Conservation (phyloP, 2,888 invertebrate species). For the Timema podura region DNA sequence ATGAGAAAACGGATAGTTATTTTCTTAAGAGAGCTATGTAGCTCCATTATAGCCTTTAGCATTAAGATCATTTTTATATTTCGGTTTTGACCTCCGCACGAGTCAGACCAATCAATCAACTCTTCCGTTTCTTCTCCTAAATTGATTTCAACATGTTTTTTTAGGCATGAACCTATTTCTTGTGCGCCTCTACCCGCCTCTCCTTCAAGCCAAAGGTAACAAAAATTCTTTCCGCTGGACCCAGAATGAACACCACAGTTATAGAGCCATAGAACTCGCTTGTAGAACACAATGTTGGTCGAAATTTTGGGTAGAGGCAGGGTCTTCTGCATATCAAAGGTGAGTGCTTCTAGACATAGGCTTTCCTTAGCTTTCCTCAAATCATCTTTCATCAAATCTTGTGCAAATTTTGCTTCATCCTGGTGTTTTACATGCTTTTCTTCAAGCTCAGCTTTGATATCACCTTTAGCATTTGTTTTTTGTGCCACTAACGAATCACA, state of each 20-base stretch:
- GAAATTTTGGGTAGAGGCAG: slow-evolving; percentile 1
- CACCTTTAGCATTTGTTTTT: too few relatives aligned
- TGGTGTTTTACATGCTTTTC: too few relatives aligned
- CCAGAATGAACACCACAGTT: slow-evolving; percentile 32
- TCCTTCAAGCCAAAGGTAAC: slow-evolving; percentile 36
- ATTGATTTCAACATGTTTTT: slow-evolving; percentile 33
- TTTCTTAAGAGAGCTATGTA: not conserved
- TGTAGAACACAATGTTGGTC: not conserved
- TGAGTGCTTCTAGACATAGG: too few relatives aligned
- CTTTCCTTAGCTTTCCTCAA: too few relatives aligned
- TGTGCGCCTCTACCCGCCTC: slow-evolving; percentile 36
- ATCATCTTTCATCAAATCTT: too few relatives aligned
- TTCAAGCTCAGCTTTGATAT: too few relatives aligned
- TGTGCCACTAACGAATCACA: too few relatives aligned
- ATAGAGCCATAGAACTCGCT: not conserved
- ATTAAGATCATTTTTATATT: too few relatives aligned
- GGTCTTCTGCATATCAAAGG: slow-evolving; percentile 1
- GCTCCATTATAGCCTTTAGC: slow-evolving; percentile 2
- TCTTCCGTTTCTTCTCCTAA: slow-evolving; percentile 17
- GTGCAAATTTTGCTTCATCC: too few relatives aligned
- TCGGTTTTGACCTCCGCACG: slow-evolving; percentile 1
- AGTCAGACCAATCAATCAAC: slow-evolving; percentile 10
- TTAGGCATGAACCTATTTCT: slow-evolving; percentile 36
- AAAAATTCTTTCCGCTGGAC: slow-evolving; percentile 31
- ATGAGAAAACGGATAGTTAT: slow-evolving; percentile 13